Conservation (phyloP, 2,113 vertebrate species). For the Mormyrus lacerda region DNA sequence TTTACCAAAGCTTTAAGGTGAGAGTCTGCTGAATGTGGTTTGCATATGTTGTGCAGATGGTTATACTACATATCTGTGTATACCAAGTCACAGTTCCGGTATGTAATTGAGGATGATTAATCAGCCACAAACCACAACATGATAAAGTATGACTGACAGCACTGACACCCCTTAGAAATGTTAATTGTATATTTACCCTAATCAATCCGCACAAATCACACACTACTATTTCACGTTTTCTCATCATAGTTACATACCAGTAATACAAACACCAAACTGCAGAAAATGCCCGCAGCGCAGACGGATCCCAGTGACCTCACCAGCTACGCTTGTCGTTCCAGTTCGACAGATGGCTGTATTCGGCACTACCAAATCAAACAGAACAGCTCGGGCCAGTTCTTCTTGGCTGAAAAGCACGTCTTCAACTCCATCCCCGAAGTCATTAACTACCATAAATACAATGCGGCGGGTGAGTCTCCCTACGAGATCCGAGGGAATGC, state of each 20-base stretch:
- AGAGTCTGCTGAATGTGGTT: slow-evolving; percentile 20
- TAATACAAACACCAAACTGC: not conserved
- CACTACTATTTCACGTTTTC: not conserved
- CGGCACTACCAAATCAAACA: slow-evolving; percentile 79
- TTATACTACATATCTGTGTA: not conserved
- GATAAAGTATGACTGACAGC: not conserved
- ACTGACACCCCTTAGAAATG: not conserved
- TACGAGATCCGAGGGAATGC: not conserved
- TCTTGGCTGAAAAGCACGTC: slow-evolving; percentile 67
- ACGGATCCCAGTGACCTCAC: slow-evolving; percentile 3
- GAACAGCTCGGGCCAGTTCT: slow-evolving; percentile 60
- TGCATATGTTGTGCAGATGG: not conserved
- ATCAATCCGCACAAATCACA: not conserved
- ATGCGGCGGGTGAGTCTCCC: slow-evolving; percentile 67
- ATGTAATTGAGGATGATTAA: not conserved
- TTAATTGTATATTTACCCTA: not conserved
- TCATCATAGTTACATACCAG: not conserved
- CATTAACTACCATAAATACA: slow-evolving; percentile 74
- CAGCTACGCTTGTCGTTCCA: slow-evolving; percentile 35
- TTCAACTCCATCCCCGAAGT: slow-evolving; percentile 72
- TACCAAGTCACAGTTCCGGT: not conserved
- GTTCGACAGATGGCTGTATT: slow-evolving; percentile 49
- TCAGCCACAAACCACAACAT: not conserved
- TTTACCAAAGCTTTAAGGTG: slow-evolving; percentile 65
- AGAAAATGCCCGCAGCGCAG: not conserved